Evolutionary conservation across 2,113 vertebrate species (phyloP).

Genomic region (Pomatostomus ruficeps): DNA sequence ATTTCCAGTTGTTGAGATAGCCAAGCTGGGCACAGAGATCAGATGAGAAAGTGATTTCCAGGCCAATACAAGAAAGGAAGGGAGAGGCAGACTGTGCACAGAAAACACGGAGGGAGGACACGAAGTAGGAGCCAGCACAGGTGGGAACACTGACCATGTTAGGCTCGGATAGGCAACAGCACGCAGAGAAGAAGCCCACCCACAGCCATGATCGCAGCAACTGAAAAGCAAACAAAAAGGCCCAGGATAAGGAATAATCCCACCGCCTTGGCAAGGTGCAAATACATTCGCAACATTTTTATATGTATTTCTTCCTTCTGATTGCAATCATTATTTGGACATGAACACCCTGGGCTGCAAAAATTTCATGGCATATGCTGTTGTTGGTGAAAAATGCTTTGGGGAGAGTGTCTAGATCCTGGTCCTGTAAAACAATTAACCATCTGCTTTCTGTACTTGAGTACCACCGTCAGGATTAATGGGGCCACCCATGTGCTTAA

Average conservation of each 20-base stretch:
- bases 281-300: conserved; percentile 40
- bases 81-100: conserved; percentile 36
- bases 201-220: conserved; percentile 79
- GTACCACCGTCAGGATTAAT: neutral
- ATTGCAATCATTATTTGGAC: neutral
- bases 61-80: conserved; percentile 20
- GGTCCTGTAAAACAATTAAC: neutral
- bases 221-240: conserved; percentile 81
- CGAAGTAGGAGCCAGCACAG: conserved; percentile 33
- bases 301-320: neutral
- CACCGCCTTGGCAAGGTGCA: conserved; percentile 34
- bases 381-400: neutral
- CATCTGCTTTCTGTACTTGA: neutral
- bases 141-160: conserved; percentile 76
- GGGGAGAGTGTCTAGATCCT: neutral
- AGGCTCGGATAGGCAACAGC: conserved; percentile 81
- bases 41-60: conserved; percentile 18
- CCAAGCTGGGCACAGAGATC: neutral
- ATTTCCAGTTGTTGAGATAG: neutral
- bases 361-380: neutral
- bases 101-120: conserved; percentile 54
- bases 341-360: neutral
- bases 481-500: conserved; percentile 35
- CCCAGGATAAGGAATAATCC: conserved; percentile 73
- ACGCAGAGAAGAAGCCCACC: conserved; percentile 78